phyloP scores from a whole-genome alignment of 2,113 vertebrate species.

The Pavo muticus region DNA sequence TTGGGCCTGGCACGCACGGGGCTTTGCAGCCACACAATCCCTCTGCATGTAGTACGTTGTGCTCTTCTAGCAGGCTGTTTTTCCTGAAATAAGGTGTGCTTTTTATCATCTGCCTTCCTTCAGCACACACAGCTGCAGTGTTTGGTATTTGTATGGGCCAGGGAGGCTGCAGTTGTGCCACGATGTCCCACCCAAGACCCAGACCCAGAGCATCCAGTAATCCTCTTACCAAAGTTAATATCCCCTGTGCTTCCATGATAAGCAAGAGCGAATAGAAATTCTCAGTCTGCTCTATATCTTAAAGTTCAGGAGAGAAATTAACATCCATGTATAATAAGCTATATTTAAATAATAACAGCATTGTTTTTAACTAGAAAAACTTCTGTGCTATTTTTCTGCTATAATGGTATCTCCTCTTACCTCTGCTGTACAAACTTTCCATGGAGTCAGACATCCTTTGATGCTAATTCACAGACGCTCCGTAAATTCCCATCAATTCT shows the following conservation, averaged over 20 bases:
- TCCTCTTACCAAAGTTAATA: conserved; percentile 69
- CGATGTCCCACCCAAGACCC: conserved; percentile 24
- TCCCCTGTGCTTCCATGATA: conserved; percentile 52
- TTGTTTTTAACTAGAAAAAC: conserved; percentile 40
- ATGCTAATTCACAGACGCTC: conserved; percentile 15
- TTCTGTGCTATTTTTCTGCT: background rate
- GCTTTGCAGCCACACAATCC: background rate
- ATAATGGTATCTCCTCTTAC: conserved; percentile 25
- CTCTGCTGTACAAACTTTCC: conserved; percentile 31
- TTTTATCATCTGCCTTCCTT: background rate
- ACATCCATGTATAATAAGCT: conserved; percentile 31
- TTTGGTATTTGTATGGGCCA: background rate
- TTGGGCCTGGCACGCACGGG: fast-evolving
- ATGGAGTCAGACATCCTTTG: conserved; percentile 47
- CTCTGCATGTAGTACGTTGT: fast-evolving
- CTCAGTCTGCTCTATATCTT: conserved; percentile 41
- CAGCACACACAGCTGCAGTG: conserved; percentile 8
- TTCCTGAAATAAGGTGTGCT: background rate
- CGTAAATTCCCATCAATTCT: conserved; percentile 41
- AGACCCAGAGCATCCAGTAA: conserved; percentile 31
- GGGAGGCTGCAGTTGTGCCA: background rate
- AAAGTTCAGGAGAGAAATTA: conserved; percentile 57
- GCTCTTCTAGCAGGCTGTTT: background rate
- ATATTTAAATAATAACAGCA: conserved; percentile 33
- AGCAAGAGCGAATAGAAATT: conserved; percentile 52